Conservation (phyloP, 2,888 invertebrate species). For the Napeogenes sylphis region DNA sequence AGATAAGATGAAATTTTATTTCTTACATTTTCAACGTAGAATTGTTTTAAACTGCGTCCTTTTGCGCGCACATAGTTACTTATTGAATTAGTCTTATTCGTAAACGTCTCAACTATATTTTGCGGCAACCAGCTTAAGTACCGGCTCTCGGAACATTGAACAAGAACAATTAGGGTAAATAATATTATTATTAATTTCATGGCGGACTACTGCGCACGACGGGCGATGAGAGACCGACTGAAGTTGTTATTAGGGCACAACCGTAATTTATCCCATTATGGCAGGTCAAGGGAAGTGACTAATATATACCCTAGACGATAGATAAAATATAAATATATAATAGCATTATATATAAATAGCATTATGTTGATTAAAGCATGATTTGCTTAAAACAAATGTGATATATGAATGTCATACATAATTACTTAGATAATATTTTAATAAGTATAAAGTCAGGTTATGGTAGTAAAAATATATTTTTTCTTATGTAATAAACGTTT, state of each 20-base stretch:
- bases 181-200: slow-evolving; percentile 53
- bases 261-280: slow-evolving; percentile 45
- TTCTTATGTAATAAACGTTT: too few species aligned
- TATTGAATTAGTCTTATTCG: slow-evolving; percentile 55
- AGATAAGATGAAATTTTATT: slow-evolving; percentile 55
- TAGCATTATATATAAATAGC: neutral
- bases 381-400: too few species aligned
- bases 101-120: slow-evolving; percentile 50
- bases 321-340: neutral
- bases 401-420: too few species aligned
- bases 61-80: slow-evolving; percentile 56
- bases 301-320: slow-evolving; percentile 1
- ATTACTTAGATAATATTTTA: too few species aligned
- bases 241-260: slow-evolving; percentile 42
- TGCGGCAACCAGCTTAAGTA: slow-evolving; percentile 51
- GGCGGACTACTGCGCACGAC: slow-evolving; percentile 31
- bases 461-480: too few species aligned
- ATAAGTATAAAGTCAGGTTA: too few species aligned
- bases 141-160: slow-evolving; percentile 47
- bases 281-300: slow-evolving; percentile 52
- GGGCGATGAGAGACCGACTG: slow-evolving; percentile 41
- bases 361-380: neutral
- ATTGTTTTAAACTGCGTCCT: slow-evolving; percentile 51
- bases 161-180: slow-evolving; percentile 44
- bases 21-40: slow-evolving; percentile 55